phyloP scores from a whole-genome alignment of 2,797 vertebrate genomes.

The Tragopan temminckii region DNA sequence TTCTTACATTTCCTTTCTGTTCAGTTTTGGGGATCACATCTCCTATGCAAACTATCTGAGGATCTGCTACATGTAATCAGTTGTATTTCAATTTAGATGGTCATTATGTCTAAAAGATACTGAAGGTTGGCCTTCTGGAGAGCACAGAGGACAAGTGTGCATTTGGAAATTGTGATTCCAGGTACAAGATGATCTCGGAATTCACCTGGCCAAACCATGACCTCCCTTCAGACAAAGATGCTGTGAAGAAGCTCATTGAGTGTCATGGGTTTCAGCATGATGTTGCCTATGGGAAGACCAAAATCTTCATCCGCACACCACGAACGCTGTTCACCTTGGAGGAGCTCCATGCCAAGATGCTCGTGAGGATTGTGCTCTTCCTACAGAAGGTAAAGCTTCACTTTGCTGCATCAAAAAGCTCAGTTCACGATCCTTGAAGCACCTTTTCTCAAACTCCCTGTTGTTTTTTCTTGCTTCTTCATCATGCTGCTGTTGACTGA shows the following conservation, averaged over 20 bases:
- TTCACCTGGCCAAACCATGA: conserved; percentile 98
- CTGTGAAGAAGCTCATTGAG: conserved; percentile 91
- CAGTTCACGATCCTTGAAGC: neutral
- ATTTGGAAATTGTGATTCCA: conserved; percentile 16
- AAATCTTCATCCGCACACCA: conserved; percentile 96
- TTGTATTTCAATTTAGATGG: neutral
- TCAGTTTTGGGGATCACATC: neutral
- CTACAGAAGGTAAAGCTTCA: conserved; percentile 91
- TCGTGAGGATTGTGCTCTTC: conserved; percentile 94
- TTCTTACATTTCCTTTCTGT: neutral
- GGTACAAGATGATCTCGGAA: conserved; percentile 98
- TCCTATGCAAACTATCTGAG: neutral
- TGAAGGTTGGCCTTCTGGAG: neutral
- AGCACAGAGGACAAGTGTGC: neutral
- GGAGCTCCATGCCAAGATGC: conserved; percentile 93
- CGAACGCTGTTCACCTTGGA: conserved; percentile 95
- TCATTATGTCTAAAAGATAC: fast-evolving
- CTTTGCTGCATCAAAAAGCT: neutral
- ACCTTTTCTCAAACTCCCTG: fast-evolving
- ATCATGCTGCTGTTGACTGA: neutral
- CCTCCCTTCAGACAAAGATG: conserved; percentile 91
- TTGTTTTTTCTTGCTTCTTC: neutral
- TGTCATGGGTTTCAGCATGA: conserved; percentile 92
- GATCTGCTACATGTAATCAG: neutral
- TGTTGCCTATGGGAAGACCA: conserved; percentile 95